Percentiles rank a stretch among this genome's conserved stretches.
phyloP scores from a whole-genome alignment of 2,888 invertebrate species.

The Phytoseiulus persimilis region DNA sequence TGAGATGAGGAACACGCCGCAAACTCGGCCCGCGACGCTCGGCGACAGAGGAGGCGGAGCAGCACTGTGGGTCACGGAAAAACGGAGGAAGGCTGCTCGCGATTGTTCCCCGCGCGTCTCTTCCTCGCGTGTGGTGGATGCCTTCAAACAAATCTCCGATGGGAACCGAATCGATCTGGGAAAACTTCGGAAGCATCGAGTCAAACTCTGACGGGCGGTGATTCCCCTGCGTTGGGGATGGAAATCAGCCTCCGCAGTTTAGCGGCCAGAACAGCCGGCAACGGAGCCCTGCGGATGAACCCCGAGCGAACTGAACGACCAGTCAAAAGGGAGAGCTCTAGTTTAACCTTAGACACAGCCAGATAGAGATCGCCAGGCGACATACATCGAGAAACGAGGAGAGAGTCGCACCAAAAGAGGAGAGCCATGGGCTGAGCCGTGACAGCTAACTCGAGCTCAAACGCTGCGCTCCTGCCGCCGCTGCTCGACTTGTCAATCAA shows the following conservation, averaged over 20 bases:
- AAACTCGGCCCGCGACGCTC: too few relatives aligned
- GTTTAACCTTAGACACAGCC: constrained; percentile 5
- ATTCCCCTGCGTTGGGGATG: background rate
- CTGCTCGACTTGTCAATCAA: constrained; percentile 5
- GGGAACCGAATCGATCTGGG: too few relatives aligned
- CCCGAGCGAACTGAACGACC: background rate
- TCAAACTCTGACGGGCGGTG: too few relatives aligned
- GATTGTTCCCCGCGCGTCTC: too few relatives aligned
- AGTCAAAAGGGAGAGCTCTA: background rate
- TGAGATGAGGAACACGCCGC: too few relatives aligned
- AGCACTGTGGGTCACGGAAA: too few relatives aligned
- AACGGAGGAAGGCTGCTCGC: too few relatives aligned
- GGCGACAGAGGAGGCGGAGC: too few relatives aligned
- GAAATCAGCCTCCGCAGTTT: background rate
- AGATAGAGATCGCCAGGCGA: background rate
- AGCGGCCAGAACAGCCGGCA: background rate
- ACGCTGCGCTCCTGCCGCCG: background rate
- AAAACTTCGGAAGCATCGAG: background rate
- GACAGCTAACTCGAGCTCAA: background rate
- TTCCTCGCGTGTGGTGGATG: too few relatives aligned
- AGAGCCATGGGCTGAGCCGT: background rate
- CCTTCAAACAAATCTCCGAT: too few relatives aligned
- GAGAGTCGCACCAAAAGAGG: background rate
- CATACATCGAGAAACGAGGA: background rate
- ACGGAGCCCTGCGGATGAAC: background rate